These are phyloP conservation scores for Neolamprologus fasciatus DNA, from an alignment of 2,113 vertebrate species.

Conservation along the genomic window DNA sequence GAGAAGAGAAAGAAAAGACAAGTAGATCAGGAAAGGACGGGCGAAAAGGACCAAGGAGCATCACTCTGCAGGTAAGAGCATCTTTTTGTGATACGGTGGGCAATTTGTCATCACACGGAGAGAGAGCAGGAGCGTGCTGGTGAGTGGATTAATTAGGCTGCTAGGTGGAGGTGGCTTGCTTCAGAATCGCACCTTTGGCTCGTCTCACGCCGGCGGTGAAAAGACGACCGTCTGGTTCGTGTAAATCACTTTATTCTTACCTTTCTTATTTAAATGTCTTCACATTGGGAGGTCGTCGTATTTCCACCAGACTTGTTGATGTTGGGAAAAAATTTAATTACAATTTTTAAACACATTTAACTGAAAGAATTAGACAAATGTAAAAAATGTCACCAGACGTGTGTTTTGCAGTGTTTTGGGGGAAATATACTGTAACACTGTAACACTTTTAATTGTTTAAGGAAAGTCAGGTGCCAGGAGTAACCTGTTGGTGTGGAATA, in stretches of 20 bases:
- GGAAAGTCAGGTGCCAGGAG: background rate
- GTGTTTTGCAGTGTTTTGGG: background rate
- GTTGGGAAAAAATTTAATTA: background rate
- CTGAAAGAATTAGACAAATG: background rate
- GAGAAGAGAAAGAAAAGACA: conserved; percentile 49
- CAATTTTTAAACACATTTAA: background rate
- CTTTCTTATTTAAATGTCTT: background rate
- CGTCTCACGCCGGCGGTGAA: background rate
- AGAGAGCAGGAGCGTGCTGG: background rate
- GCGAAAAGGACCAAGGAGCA: conserved; percentile 8
- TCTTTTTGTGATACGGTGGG: background rate
- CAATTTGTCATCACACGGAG: background rate
- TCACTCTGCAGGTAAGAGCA: conserved; percentile 58
- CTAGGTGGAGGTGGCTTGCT: conserved; percentile 29
- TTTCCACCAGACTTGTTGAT: background rate
- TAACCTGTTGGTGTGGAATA: conserved; percentile 36
- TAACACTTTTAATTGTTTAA: background rate
- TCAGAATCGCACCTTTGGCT: conserved; percentile 36
- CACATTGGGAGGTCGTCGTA: background rate
- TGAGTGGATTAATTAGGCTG: conserved; percentile 37
- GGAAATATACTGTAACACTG: background rate
- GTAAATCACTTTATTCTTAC: background rate
- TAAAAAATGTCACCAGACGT: background rate
- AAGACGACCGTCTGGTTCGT: background rate
- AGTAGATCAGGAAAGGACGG: conserved; percentile 29